These are phyloP conservation scores for Tachysurus vachellii DNA, from an alignment of 2,113 vertebrate species.

Conservation along the genomic window DNA sequence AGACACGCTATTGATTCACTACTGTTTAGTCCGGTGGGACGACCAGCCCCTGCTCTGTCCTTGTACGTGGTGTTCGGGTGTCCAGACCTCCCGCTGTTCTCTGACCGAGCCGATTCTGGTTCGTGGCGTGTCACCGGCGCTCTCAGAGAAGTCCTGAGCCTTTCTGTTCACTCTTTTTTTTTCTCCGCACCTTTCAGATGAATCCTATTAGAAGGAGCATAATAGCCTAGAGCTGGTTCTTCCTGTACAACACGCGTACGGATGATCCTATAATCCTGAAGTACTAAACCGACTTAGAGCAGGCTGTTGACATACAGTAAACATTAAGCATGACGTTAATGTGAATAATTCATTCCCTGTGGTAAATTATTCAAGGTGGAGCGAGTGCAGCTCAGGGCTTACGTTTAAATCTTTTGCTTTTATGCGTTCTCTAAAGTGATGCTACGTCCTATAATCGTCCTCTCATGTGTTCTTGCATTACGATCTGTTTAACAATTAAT, in stretches of 20 bases:
- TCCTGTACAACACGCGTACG: constrained; percentile 22
- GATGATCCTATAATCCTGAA: constrained; percentile 53
- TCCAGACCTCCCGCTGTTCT: constrained; percentile 68
- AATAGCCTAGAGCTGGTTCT: constrained; percentile 33
- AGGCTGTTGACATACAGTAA: constrained; percentile 58
- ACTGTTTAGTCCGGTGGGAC: constrained; percentile 49
- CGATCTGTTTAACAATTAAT: constrained; percentile 48
- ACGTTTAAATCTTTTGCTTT: constrained; percentile 41
- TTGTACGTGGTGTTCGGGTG: constrained; percentile 67
- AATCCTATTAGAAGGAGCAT: neutral
- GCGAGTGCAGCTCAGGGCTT: constrained; percentile 8
- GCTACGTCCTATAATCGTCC: constrained; percentile 16
- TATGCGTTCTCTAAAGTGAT: constrained; percentile 27
- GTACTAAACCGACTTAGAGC: constrained; percentile 52
- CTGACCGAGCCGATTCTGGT: constrained; percentile 56
- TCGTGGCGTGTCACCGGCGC: constrained; percentile 3
- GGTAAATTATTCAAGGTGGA: constrained; percentile 68
- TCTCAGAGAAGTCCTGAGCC: neutral
- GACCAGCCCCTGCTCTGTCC: constrained; percentile 15
- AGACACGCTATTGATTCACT: constrained; percentile 58
- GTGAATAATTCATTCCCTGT: constrained; percentile 68
- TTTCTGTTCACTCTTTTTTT: neutral
- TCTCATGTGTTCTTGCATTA: constrained; percentile 31
- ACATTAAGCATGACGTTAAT: constrained; percentile 63
- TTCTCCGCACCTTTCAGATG: neutral